phyloP scores from a whole-genome alignment of 2,113 vertebrate species.

The Pontoporia blainvillei region DNA sequence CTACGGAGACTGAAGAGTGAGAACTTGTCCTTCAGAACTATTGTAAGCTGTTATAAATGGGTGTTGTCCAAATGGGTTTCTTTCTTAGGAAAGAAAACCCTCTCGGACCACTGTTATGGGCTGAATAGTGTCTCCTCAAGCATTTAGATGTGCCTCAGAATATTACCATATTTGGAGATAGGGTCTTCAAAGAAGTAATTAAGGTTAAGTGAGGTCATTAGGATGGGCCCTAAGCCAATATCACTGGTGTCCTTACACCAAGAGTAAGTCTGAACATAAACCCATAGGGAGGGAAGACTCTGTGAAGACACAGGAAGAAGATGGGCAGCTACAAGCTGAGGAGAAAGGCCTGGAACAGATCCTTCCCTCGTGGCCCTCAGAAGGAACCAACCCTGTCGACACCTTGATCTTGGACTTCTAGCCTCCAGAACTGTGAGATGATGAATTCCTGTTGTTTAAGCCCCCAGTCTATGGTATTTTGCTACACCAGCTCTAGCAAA shows the following conservation, averaged over 20 bases:
- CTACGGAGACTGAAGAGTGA: slow-evolving; percentile 28
- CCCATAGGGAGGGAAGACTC: not conserved
- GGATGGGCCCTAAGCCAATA: not conserved
- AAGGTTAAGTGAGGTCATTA: not conserved
- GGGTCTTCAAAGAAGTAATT: not conserved
- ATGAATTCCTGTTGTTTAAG: not conserved
- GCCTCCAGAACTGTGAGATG: not conserved
- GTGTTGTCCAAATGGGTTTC: not conserved
- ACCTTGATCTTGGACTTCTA: not conserved
- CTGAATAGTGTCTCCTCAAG: not conserved
- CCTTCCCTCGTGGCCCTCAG: not conserved
- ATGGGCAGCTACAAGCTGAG: accelerated
- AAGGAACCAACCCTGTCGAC: not conserved
- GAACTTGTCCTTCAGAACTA: slow-evolving; percentile 45
- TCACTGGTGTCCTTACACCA: not conserved
- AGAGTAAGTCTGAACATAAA: not conserved
- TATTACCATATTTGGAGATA: not conserved
- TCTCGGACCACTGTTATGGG: not conserved
- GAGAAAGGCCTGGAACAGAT: not conserved
- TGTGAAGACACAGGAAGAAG: not conserved
- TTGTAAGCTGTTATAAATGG: not conserved
- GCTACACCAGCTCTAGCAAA: not conserved
- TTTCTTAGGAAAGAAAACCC: slow-evolving; percentile 17
- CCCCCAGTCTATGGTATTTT: not conserved
- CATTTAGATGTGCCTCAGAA: not conserved